phyloP scores from a whole-genome alignment of 2,797 vertebrate genomes.

The Myotis vivesi region DNA sequence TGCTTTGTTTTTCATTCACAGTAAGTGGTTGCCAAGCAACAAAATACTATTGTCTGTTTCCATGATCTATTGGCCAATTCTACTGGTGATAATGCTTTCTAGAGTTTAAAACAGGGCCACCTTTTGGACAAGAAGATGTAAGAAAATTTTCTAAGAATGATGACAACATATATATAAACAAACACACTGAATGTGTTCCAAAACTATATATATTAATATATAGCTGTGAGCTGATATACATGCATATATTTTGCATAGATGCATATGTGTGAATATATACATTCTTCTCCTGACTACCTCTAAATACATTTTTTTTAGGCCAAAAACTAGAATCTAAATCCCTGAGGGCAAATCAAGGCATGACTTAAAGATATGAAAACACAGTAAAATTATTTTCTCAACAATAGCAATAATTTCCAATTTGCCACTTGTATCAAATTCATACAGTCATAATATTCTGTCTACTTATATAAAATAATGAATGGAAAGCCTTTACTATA shows the following conservation, averaged over 20 bases:
- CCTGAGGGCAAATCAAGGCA: conserved; percentile 37
- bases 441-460: conserved; percentile 29
- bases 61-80: conserved; percentile 82
- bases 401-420: conserved; percentile 51
- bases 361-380: conserved; percentile 22
- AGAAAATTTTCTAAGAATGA: conserved; percentile 55
- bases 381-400: conserved; percentile 52
- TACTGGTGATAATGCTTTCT: conserved; percentile 79
- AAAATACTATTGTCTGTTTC: conserved; percentile 86
- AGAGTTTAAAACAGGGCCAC: conserved; percentile 77
- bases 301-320: conserved; percentile 22
- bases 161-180: conserved; percentile 29
- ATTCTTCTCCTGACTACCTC: neutral
- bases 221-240: neutral
- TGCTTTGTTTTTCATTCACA: conserved; percentile 84
- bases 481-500: conserved; percentile 23
- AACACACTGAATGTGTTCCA: neutral
- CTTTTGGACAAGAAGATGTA: conserved; percentile 73
- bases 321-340: conserved; percentile 31
- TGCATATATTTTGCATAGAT: neutral
- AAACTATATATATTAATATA: neutral
- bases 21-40: conserved; percentile 85
- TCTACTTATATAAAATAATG: conserved; percentile 40
- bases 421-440: conserved; percentile 42
- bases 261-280: neutral